Evolutionary conservation across 1,140 invertebrate genomes (phyloP).

Genomic region (Aporrectodea caliginosa): DNA sequence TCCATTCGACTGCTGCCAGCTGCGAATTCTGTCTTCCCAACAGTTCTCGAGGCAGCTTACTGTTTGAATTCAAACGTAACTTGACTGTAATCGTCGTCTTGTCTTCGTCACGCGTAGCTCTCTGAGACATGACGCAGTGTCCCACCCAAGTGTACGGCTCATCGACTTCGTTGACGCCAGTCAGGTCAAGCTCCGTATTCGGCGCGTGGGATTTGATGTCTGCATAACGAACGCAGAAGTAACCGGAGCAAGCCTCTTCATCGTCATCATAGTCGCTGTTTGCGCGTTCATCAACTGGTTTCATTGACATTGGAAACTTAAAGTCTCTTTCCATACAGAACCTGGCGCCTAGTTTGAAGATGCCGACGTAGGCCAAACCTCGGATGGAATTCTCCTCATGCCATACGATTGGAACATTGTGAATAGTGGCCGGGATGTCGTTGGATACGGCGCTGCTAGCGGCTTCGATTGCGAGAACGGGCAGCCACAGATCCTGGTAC

Average conservation of each 20-base stretch:
- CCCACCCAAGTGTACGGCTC: not conserved
- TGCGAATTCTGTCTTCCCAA: not conserved
- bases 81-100: not conserved
- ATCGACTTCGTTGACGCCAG: not conserved
- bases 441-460: constrained; percentile 37
- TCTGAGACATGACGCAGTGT: not conserved
- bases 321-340: not conserved
- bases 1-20: constrained; percentile 4
- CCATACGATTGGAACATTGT: constrained; percentile 40
- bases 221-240: not conserved
- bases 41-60: not conserved
- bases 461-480: constrained; percentile 46
- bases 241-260: constrained; percentile 5
- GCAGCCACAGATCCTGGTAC: constrained; percentile 44
- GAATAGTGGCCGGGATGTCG: constrained; percentile 38
- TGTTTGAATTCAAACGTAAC: not conserved
- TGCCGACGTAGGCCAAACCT: not conserved
- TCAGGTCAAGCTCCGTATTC: not conserved
- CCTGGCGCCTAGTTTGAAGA: not conserved
- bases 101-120: not conserved
- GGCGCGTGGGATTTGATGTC: not conserved
- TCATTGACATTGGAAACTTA: not conserved
- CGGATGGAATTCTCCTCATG: not conserved
- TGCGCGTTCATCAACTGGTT: not conserved
- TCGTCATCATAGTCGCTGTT: not conserved